These are phyloP conservation scores for Cromileptes altivelis DNA, from an alignment of 2,113 vertebrate genomes.

Conservation along the genomic window DNA sequence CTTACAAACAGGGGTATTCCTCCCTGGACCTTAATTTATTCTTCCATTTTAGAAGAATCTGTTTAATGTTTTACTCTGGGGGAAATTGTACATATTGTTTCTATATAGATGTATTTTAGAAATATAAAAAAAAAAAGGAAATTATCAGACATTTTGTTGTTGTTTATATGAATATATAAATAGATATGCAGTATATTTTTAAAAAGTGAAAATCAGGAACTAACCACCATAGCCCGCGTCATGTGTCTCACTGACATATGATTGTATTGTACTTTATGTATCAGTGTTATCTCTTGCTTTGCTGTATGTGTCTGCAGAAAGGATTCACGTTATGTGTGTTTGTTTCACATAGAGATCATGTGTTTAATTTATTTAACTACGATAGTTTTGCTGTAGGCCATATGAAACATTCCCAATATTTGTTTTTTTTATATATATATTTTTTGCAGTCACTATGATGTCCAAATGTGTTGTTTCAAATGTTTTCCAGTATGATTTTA, in stretches of 20 bases:
- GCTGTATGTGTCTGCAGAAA: slow-evolving; percentile 52
- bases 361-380: slow-evolving; percentile 83
- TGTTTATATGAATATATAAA: slow-evolving; percentile 79
- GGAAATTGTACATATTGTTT: slow-evolving; percentile 79
- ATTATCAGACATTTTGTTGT: slow-evolving; percentile 68
- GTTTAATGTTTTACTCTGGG: slow-evolving; percentile 72
- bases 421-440: slow-evolving; percentile 1
- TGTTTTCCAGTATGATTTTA: slow-evolving; percentile 27
- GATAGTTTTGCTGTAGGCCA: slow-evolving; percentile 64
- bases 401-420: slow-evolving; percentile 42
- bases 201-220: slow-evolving; percentile 68
- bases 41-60: slow-evolving; percentile 86
- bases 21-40: slow-evolving; percentile 80
- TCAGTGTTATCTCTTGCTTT: slow-evolving; percentile 69
- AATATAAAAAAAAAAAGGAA: slow-evolving; percentile 74
- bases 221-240: slow-evolving; percentile 70
- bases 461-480: slow-evolving; percentile 35
- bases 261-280: slow-evolving; percentile 59
- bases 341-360: slow-evolving; percentile 51
- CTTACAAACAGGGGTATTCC: slow-evolving; percentile 40
- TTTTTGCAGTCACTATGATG: slow-evolving; percentile 31
- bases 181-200: slow-evolving; percentile 81
- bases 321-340: slow-evolving; percentile 12
- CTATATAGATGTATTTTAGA: slow-evolving; percentile 84
- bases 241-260: slow-evolving; percentile 56